phyloP scores from a whole-genome alignment of 2,113 vertebrate genomes.

The Myocastor coypus region DNA sequence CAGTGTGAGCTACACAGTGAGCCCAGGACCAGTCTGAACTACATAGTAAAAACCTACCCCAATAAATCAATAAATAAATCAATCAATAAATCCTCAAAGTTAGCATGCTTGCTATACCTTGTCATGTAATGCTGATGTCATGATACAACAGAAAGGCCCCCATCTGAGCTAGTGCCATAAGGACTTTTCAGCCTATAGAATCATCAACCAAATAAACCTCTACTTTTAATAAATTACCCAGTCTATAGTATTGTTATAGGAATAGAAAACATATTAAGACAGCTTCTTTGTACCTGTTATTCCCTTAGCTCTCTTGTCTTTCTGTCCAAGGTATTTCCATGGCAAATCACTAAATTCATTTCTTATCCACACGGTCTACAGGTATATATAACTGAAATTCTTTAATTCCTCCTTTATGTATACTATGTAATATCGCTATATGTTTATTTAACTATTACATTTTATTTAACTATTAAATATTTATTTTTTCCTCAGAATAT shows the following conservation, averaged over 20 bases:
- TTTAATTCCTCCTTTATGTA: conserved; percentile 17
- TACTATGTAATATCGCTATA: neutral
- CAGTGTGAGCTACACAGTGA: neutral
- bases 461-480: neutral
- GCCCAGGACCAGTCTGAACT: neutral
- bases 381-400: neutral
- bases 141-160: neutral
- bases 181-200: neutral
- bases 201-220: neutral
- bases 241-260: neutral
- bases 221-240: neutral
- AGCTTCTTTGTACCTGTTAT: neutral
- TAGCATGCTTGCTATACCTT: neutral
- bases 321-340: neutral
- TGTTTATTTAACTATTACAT: neutral
- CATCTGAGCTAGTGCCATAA: neutral
- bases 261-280: neutral
- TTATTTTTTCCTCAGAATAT: conserved; percentile 22
- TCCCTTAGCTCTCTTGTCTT: neutral
- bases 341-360: neutral
- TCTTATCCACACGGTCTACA: neutral
- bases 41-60: neutral
- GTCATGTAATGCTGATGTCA: neutral
- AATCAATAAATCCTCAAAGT: no score
- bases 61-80: no score